Conservation (phyloP, 1,140 invertebrate species). For the Eueides isabella region DNA sequence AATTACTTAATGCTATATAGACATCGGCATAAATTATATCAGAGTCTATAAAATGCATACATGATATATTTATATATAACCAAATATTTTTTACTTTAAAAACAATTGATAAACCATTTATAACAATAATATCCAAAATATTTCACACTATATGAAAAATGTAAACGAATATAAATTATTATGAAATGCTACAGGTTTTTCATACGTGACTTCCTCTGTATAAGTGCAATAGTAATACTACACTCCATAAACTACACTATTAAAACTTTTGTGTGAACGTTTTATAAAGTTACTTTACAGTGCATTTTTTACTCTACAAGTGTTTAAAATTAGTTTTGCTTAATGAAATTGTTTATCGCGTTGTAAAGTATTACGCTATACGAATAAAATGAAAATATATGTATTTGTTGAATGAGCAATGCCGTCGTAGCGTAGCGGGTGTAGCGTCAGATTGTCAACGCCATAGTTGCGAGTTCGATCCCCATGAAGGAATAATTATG, state of each 20-base stretch:
- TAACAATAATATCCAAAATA: not conserved
- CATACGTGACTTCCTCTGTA: not conserved
- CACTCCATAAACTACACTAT: not conserved
- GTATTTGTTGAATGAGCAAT: too few relatives aligned
- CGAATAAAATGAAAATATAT: not conserved
- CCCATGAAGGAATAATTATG: not conserved
- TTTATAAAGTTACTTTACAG: not conserved
- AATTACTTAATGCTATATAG: too few relatives aligned
- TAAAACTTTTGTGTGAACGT: constrained; percentile 12
- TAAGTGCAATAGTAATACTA: not conserved
- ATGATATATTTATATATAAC: too few relatives aligned
- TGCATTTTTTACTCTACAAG: not conserved
- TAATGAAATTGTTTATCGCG: not conserved
- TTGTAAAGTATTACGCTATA: not conserved
- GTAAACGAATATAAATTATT: not conserved
- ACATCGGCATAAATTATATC: too few relatives aligned
- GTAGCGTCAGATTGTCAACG: not conserved
- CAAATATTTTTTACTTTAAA: too few relatives aligned
- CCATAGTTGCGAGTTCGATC: not conserved
- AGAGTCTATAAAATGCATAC: too few relatives aligned
- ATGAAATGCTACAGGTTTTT: not conserved
- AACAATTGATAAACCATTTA: too few relatives aligned
- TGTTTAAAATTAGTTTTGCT: not conserved
- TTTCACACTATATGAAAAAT: not conserved
- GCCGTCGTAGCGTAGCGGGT: not conserved